phyloP scores from a whole-genome alignment of 2,888 invertebrate species.

The Folsomia manolachei region DNA sequence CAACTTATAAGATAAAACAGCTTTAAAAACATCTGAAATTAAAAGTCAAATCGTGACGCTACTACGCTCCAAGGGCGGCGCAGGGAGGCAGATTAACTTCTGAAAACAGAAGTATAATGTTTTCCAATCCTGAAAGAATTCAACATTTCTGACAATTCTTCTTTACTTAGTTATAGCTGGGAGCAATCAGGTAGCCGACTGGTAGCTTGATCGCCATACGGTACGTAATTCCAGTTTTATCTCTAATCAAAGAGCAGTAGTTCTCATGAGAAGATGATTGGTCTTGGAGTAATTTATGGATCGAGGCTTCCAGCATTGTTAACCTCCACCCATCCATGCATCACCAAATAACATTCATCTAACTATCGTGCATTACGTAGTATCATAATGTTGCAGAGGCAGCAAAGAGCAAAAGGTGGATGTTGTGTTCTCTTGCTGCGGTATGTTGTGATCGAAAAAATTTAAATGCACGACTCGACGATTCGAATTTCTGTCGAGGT shows the following conservation, averaged over 20 bases:
- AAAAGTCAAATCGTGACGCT: slow-evolving; percentile 15
- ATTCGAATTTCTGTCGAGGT: slow-evolving; percentile 8
- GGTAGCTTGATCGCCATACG: slow-evolving; percentile 1
- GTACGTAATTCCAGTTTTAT: slow-evolving; percentile 17
- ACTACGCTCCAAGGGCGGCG: too few species aligned
- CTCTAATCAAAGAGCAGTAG: slow-evolving; percentile 16
- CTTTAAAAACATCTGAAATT: slow-evolving; percentile 2
- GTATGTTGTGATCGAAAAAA: slow-evolving; percentile 3
- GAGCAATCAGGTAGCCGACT: neutral
- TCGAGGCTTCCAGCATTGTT: neutral
- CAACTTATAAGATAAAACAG: neutral
- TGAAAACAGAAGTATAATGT: slow-evolving; percentile 13
- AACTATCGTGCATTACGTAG: neutral
- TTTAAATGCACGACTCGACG: slow-evolving; percentile 11
- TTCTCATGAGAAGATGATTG: slow-evolving; percentile 15
- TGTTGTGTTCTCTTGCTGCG: neutral
- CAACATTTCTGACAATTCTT: neutral
- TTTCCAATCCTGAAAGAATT: slow-evolving; percentile 3
- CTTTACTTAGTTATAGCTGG: neutral
- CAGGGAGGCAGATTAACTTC: slow-evolving; percentile 10
- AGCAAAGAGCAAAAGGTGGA: neutral
- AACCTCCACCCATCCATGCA: slow-evolving; percentile 6
- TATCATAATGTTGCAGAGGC: neutral
- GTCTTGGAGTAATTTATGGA: slow-evolving; percentile 13
- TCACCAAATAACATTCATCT: too few species aligned